phyloP scores from a whole-genome alignment of 2,797 vertebrate species.

The Hemibagrus guttatus region DNA sequence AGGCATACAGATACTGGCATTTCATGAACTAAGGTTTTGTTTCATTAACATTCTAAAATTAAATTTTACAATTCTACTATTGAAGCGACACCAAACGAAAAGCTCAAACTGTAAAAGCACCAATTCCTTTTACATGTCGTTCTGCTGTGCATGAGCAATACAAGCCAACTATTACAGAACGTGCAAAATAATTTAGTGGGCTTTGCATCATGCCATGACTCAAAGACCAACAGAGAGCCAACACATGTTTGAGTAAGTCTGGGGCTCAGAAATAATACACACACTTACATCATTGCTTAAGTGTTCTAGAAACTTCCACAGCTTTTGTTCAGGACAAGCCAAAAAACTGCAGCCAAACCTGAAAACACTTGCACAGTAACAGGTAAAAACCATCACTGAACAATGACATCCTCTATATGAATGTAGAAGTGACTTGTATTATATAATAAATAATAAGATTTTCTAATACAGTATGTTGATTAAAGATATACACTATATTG shows the following conservation, averaged over 20 bases:
- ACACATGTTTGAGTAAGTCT: background rate
- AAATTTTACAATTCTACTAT: background rate
- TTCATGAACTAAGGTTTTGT: background rate
- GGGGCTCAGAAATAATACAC: slow-evolving; percentile 26
- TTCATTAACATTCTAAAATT: background rate
- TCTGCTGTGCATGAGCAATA: background rate
- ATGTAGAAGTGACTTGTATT: background rate
- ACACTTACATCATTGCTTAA: slow-evolving; percentile 9
- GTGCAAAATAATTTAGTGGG: background rate
- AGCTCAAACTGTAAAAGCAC: no score
- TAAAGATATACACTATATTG: background rate
- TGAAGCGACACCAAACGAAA: background rate
- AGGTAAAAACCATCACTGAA: background rate
- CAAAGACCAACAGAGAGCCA: slow-evolving; percentile 23
- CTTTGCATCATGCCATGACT: background rate
- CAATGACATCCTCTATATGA: background rate
- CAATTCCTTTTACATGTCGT: background rate
- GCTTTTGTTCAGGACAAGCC: background rate
- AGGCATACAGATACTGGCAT: background rate
- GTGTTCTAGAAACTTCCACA: background rate
- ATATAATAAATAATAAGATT: background rate
- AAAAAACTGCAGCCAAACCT: background rate
- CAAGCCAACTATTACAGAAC: slow-evolving; percentile 4
- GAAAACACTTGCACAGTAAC: background rate
- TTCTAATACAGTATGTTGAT: no score